Evolutionary conservation across 2,888 invertebrate species (phyloP), one percentile per base, ranked within the genome.

Genomic region (Pyrochroa serraticornis): DNA sequence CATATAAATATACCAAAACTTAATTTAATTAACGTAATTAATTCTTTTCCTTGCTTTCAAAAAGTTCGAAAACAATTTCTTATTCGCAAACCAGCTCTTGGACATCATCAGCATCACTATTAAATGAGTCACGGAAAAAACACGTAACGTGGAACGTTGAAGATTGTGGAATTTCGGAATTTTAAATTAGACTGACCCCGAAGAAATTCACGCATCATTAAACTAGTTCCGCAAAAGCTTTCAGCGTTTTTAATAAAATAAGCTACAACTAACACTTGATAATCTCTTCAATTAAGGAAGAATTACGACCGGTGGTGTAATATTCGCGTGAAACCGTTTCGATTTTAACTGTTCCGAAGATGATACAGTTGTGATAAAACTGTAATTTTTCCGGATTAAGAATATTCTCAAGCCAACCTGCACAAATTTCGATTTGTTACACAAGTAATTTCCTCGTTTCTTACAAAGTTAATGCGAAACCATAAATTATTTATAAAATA

Each of bases 21-120:
- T 22, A 22, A 22, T 22, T 22, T 5, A 22, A 5, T 22, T n/a
- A n/a, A n/a, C n/a, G n/a, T n/a, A n/a, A n/a, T 22, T 22, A 54
- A 42, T 62, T 54, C 39, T 43, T 56, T 62, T 54, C 39, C 38
- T 56, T 54, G 56, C 38, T 51, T 12, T 42, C 41, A 46, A 41
- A 38, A 10, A 50, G 6, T 32, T 7, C 44, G 3, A 3, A 22
- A 22, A 3, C 22, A 5, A 22, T 22, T 22, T 5, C 5, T 22
- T 22, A 22, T 22, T 22, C 5, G 22, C 22, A 48, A 37, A 38
- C 9, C 31, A 22, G 2, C 5, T 22, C 22, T 22, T 22, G 22
- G 10, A 22, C n/a, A 46, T 14, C 8, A 1, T 39, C 13, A 12
- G 13, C 3, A 12, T 39, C 9, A 37, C 9, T 37, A 10, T 8